Base-by-base conservation (phyloP, 2,888 invertebrate genomes). In the Cantharis nigra region DNA sequence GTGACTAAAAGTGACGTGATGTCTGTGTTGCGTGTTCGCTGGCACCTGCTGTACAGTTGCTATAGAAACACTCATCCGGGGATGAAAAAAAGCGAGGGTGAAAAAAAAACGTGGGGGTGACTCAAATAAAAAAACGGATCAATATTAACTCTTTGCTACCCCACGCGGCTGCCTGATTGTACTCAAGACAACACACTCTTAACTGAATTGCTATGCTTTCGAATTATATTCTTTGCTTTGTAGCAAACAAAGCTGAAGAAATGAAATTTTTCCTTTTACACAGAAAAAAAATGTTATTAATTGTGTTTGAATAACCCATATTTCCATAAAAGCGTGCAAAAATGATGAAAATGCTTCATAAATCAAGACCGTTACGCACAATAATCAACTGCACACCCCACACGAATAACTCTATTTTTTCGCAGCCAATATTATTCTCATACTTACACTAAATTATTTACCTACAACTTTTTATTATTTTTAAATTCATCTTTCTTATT, bases 111-210 rank as follows among this genome's bases (percentile, higher is more conserved):
- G 89, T 90, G 90, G 89, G 91, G 90, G 90, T 90, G 91, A 91
- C 91, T 91, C 90, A 90, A 91, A 91, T 91, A 90, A 91, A 91
- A 89, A 91, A 91, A 90, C 90, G 90, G 91, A 92, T 92, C 92
- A 91, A 92, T 92, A 91, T 92, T 92, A 92, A 92, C 92, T 92
- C 92, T 92, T 92, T 92, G 90, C 90, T 90, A 89, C 87, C 87
- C 87, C 86, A 85, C 87, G 87, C 87, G 85, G 83, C 84, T 83
- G 84, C 82, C 83, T 84, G 85, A 85, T 84, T 85, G 85, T 84
- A 81, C 80, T 79, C 80, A 77, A 81, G 81, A 80, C 79, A 79
- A 79, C 79, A 81, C 82, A 83, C 83, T 83, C 84, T 84, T 83
- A 83, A 83, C 83, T 83, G 83, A 83, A 84, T 84, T 84, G 83